Base-by-base conservation (phyloP, 2,113 vertebrate species). In the Pimephales promelas region DNA sequence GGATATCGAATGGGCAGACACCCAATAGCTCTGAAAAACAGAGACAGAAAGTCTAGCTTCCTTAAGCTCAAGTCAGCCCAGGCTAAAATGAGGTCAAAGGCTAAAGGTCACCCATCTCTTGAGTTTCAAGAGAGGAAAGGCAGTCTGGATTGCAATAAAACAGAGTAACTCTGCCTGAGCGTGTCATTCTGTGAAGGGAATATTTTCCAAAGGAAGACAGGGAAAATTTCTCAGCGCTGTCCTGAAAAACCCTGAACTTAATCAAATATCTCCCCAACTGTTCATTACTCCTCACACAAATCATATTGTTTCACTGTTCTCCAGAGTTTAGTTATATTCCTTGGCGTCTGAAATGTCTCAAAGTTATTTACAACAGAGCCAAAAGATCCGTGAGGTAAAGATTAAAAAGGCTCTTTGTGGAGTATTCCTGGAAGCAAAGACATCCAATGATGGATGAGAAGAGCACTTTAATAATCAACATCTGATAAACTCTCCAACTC, bases 31-130 rank as follows among this genome's bases (percentile, higher is more conserved):
- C 89, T 59, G 62, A 62, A 66, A 80, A 78, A 66, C 68, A 79
- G 88, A 95, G 93, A 93, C 94, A 89, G 85, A 87, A 83, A 90
- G 94, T 94, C 93, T 94, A 89, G 90, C 87, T 88, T 85, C 81
- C 75, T 86, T 49, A 84, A 90, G 89, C 87, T 71, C 79, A 82
- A 84, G 77, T 89, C 83, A 52, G 91, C 88, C 86, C 47, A n/a
- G 82, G 90, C 89, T 90, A 89, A 89, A 86, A 85, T 26, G 14
- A 88, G 92, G 91, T 93, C 90, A 91, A 72, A 93, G 91, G 93
- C 89, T 83, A 91, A 89, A 90, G 90, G 87, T 86, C 88, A 75
- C 80, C 78, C 66, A 88, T 88, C 87, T 91, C 89, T 93, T 87
- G 87, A 79, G 89, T 94, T 93, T 92, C 92, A 91, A 83, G 77